These are phyloP conservation scores for Arenicola marina DNA, from an alignment of 2,888 invertebrate genomes.

Conservation along the genomic window DNA sequence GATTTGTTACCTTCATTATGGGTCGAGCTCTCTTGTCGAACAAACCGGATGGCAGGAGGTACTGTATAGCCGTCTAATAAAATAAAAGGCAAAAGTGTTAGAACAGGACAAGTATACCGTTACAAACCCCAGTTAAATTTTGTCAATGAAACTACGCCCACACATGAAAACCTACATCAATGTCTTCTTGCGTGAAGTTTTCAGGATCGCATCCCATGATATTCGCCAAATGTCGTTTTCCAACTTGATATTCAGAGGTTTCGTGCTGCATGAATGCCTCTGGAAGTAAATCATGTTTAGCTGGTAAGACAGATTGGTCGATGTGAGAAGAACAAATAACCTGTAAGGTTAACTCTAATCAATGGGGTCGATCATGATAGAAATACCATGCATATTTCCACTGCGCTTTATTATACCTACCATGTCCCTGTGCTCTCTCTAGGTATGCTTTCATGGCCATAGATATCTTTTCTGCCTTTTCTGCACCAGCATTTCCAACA, in stretches of 20 bases:
- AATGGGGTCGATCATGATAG: neutral
- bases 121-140: neutral
- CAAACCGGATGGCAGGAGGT: slow-evolving; percentile 94
- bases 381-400: neutral
- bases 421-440: slow-evolving; percentile 78
- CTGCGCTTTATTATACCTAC: slow-evolving; percentile 55
- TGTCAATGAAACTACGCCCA: no score
- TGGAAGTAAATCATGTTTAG: slow-evolving; percentile 44
- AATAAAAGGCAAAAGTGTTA: neutral
- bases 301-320: no score
- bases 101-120: neutral
- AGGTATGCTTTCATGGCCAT: slow-evolving; percentile 90
- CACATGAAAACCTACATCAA: slow-evolving; percentile 27
- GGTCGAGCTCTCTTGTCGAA: slow-evolving; percentile 85
- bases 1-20: slow-evolving; percentile 72
- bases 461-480: slow-evolving; percentile 66
- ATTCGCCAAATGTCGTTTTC: slow-evolving; percentile 93
- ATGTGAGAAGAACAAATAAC: no score
- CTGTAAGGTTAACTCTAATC: no score
- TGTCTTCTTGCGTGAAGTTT: slow-evolving; percentile 74
- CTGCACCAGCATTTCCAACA: slow-evolving; percentile 24
- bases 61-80: slow-evolving; percentile 77
- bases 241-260: slow-evolving; percentile 81
- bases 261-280: slow-evolving; percentile 82
- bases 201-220: slow-evolving; percentile 97